These are phyloP conservation scores for Drosophila putrida DNA, from an alignment of 2,888 invertebrate genomes.

Conservation along the genomic window DNA sequence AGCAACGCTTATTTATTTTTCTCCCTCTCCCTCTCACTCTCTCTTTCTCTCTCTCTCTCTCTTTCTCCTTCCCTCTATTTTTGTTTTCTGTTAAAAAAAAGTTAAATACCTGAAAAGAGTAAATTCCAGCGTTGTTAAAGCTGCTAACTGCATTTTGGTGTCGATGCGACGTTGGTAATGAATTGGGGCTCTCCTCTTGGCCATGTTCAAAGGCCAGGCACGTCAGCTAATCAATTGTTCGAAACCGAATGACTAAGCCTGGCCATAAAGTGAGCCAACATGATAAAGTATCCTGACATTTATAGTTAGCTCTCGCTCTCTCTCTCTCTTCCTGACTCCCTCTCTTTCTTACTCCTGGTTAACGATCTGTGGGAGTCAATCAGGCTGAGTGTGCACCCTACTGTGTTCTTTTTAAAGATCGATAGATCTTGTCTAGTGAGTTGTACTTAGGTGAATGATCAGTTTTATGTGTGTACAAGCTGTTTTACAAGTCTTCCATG, in stretches of 20 bases:
- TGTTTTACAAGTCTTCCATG: neutral
- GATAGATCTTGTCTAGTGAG: constrained; percentile 49
- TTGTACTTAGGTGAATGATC: constrained; percentile 17
- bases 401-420: constrained; percentile 46
- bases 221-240: constrained; percentile 74
- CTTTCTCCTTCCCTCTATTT: neutral
- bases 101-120: constrained; percentile 40
- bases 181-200: constrained; percentile 47
- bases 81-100: neutral
- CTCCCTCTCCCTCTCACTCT: neutral
- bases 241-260: constrained; percentile 50
- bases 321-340: neutral
- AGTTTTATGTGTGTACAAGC: constrained; percentile 4
- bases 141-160: constrained; percentile 73
- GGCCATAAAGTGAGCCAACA: constrained; percentile 40
- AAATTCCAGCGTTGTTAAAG: constrained; percentile 61
- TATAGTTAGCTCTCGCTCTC: constrained; percentile 20
- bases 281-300: constrained; percentile 52
- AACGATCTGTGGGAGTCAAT: constrained; percentile 47
- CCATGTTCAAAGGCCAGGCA: constrained; percentile 43
- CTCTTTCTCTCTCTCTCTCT: neutral
- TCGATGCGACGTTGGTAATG: constrained; percentile 62
- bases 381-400: constrained; percentile 37
- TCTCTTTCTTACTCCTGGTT: constrained; percentile 6
- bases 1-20: constrained; percentile 46